A percentile compares a stretch with the other conserved stretches of the same genome.
Conservation (phyloP, 2,888 invertebrate species). For the Cheilosia impressa region DNA sequence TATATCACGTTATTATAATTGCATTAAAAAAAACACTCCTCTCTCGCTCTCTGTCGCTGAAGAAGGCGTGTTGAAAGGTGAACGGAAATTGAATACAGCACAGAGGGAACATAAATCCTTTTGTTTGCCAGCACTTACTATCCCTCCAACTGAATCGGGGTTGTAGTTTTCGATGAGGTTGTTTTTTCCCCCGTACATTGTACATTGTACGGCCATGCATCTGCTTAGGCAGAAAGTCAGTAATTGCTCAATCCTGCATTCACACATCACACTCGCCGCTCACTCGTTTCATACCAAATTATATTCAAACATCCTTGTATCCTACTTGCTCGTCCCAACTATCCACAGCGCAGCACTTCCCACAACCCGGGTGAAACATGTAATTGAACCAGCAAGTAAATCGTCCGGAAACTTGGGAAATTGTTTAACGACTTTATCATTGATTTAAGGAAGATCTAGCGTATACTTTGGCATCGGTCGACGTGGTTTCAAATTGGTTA, state of each 20-base stretch:
- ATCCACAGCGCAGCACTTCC: slow-evolving; percentile 45
- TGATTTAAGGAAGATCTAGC: slow-evolving; percentile 72
- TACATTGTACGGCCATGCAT: slow-evolving; percentile 55
- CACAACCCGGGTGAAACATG: slow-evolving; percentile 59
- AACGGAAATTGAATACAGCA: slow-evolving; percentile 71
- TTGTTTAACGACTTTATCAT: slow-evolving; percentile 75
- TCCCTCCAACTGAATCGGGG: slow-evolving; percentile 52
- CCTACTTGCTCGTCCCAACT: slow-evolving; percentile 46
- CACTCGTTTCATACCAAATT: slow-evolving; percentile 63
- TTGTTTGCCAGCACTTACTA: slow-evolving; percentile 63
- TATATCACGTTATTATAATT: slow-evolving; percentile 47
- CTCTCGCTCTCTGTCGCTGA: slow-evolving; percentile 14
- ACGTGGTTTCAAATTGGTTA: slow-evolving; percentile 57
- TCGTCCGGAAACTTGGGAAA: slow-evolving; percentile 74
- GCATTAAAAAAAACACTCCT: slow-evolving; percentile 21
- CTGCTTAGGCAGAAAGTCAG: slow-evolving; percentile 63
- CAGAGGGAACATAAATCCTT: slow-evolving; percentile 67
- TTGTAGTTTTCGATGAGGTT: slow-evolving; percentile 35
- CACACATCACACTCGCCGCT: slow-evolving; percentile 65
- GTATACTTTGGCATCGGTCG: slow-evolving; percentile 26
- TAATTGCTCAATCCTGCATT: slow-evolving; percentile 68
- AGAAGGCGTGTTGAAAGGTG: slow-evolving; percentile 72
- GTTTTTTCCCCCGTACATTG: slow-evolving; percentile 3
- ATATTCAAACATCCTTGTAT: slow-evolving; percentile 71
- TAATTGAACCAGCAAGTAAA: slow-evolving; percentile 67